These are phyloP conservation scores for Halcyon malimbica DNA, from an alignment of 2,113 vertebrate species.

Conservation along the genomic window DNA sequence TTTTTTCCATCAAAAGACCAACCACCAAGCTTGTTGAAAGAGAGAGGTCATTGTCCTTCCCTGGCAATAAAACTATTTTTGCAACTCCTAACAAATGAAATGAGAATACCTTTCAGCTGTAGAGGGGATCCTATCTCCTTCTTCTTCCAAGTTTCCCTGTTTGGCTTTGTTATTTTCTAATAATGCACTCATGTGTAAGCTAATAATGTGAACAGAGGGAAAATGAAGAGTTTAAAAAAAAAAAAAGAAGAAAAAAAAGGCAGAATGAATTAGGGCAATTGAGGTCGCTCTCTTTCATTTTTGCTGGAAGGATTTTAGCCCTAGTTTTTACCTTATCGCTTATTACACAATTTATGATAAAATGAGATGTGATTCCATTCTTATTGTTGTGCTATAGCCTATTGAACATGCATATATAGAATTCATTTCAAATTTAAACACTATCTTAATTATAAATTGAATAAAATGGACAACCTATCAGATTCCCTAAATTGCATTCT, in stretches of 20 bases:
- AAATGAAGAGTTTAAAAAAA: conserved; percentile 82
- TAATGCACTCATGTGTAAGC: conserved; percentile 89
- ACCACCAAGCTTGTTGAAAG: conserved; percentile 86
- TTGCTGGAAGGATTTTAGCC: conserved; percentile 87
- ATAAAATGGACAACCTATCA: conserved; percentile 82
- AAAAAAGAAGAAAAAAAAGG: conserved; percentile 69
- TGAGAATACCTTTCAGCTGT: conserved; percentile 83
- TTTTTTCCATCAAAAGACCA: conserved; percentile 85
- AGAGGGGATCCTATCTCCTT: conserved; percentile 80
- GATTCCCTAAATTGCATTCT: conserved; percentile 82
- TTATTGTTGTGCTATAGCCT: conserved; percentile 86
- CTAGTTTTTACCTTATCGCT: conserved; percentile 95
- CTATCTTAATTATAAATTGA: conserved; percentile 86
- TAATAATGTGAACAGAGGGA: conserved; percentile 90
- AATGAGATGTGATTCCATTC: conserved; percentile 85
- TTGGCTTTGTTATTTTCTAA: conserved; percentile 84
- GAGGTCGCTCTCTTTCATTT: conserved; percentile 91
- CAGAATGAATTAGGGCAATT: conserved; percentile 90
- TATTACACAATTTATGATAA: conserved; percentile 94
- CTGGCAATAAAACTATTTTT: conserved; percentile 90
- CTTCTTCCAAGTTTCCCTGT: conserved; percentile 76
- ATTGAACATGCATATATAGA: conserved; percentile 82
- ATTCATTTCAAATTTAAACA: conserved; percentile 87
- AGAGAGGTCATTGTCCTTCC: conserved; percentile 82
- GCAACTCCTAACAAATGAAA: conserved; percentile 90